Evolutionary conservation across 2,797 vertebrate species (phyloP), one percentile per base, ranked within the genome.

Genomic region (Schizopygopsis pylzovi): DNA sequence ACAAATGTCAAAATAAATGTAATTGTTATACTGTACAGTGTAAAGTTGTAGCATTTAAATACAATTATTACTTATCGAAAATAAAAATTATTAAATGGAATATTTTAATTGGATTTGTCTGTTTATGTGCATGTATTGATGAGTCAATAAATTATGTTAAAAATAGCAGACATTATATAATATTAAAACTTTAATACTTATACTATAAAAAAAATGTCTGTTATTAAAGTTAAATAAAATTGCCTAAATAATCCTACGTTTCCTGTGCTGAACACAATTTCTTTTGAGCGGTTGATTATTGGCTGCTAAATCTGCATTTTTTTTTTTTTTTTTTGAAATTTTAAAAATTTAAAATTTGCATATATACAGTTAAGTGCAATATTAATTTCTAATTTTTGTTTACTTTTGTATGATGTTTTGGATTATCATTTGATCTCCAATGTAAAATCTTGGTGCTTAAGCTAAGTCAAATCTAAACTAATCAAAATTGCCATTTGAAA

Each of bases 401-500:
- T 9, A 59, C 76, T 4, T 78, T 41, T 59, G 37, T 41, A 10
- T 16, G 20, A n/a, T 25, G 22, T 56, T 56, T 78, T 78, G 54
- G 22, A 22, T 41, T 59, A 54, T 41, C 78, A 65, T 80, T 47
- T 65, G 41, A 47, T 80, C n/a, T 45, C 41, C 39, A 20, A 67
- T 47, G 37, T 70, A 25, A 70, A 54, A 54, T 25, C 8, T 41
- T 4, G 4, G 67, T 25, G 18, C 33, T 37, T 22, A 54, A 54
- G 45, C 33, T 41, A 82, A 54, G 49, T 70, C 49, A 82, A 13
- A 65, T 67, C 77, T 61, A 25, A 85, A 72, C 56, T 13, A 52
- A 85, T 81, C 77, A 80, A 80, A 81, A 65, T 85, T 85, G 22
- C 67, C 54, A 65, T 61, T 67, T 37, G 68, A 72, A 85, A 80